phyloP scores from a whole-genome alignment of 2,888 invertebrate species.

The Scaptomyza cyrtandrae region DNA sequence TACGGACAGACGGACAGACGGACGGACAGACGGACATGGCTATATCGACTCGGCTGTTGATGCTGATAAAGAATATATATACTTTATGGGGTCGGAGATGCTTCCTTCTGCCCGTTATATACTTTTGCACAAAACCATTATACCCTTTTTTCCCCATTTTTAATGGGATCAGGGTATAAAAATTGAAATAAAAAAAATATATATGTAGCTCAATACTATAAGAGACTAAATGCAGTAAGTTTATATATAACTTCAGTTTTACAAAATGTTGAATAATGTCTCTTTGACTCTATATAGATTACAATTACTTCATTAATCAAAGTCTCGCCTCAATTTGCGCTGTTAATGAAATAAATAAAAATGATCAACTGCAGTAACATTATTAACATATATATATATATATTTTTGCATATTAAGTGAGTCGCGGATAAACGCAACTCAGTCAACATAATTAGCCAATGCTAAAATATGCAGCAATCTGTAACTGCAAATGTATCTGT shows the following conservation, averaged over 20 bases:
- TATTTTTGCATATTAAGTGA: constrained; percentile 18
- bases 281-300: constrained; percentile 5
- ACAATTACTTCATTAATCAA: constrained; percentile 24
- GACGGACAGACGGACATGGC: no score
- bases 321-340: constrained; percentile 29
- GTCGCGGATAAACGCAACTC: constrained; percentile 51
- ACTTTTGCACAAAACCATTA: no score
- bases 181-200: no score
- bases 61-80: no score
- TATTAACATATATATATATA: constrained; percentile 12
- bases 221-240: no score
- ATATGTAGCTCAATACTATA: no score
- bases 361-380: constrained; percentile 40
- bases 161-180: no score
- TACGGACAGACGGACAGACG: no score
- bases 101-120: no score
- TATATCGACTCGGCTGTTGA: no score
- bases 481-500: constrained; percentile 23
- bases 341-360: constrained; percentile 33
- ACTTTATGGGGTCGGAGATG: no score
- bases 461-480: constrained; percentile 43
- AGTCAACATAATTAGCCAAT: constrained; percentile 72
- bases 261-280: not conserved
- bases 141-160: no score
- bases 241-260: not conserved